Evolutionary conservation across 1,140 invertebrate species (phyloP).

Genomic region (Hydropsyche tenuis): DNA sequence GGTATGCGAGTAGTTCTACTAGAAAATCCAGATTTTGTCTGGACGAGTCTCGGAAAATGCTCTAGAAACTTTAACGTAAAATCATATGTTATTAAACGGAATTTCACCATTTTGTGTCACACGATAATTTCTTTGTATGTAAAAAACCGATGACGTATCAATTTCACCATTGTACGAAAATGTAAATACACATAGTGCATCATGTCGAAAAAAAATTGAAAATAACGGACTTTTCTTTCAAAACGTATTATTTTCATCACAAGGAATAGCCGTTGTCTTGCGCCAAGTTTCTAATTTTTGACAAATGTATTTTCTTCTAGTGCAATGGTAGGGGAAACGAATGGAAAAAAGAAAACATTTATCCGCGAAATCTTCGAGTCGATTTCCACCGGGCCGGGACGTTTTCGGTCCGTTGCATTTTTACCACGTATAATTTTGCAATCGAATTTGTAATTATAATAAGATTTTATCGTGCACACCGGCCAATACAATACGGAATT

Average conservation of each 20-base stretch:
- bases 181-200: background rate
- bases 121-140: too few species aligned
- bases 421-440: constrained; percentile 33
- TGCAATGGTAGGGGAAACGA: too few species aligned
- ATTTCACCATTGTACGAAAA: constrained; percentile 7
- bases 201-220: background rate
- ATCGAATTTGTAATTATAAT: constrained; percentile 40
- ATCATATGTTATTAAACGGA: too few species aligned
- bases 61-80: too few species aligned
- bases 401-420: constrained; percentile 28
- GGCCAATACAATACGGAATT: too few species aligned
- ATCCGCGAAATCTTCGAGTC: constrained; percentile 24
- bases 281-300: constrained; percentile 15
- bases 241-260: background rate
- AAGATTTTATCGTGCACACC: constrained; percentile 16
- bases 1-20: background rate
- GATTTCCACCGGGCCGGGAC: constrained; percentile 1
- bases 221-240: background rate
- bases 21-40: constrained; percentile 12
- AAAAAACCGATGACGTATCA: background rate
- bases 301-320: constrained; percentile 10
- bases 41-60: background rate
- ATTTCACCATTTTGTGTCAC: too few species aligned
- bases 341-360: constrained; percentile 26
- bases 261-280: background rate